Conservation (phyloP, 2,888 invertebrate species). For the Ennomos quercinarius region DNA sequence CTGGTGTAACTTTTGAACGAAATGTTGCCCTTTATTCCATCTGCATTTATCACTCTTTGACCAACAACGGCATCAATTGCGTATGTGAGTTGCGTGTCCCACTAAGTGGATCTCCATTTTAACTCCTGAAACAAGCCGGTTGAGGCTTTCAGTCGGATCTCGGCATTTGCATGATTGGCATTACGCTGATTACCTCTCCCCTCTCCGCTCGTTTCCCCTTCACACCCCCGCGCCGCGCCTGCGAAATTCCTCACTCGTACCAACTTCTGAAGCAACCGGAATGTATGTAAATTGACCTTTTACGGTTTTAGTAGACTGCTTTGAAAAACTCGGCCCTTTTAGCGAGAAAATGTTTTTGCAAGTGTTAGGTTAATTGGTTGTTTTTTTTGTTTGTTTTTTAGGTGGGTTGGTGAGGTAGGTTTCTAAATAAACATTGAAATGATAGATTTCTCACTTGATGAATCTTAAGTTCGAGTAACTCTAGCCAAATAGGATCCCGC, state of each 20-base stretch:
- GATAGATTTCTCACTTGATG: background rate
- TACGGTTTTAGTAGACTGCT: constrained; percentile 44
- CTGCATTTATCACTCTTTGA: constrained; percentile 53
- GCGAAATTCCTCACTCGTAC: constrained; percentile 48
- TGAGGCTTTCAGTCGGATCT: constrained; percentile 84
- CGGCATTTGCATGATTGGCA: constrained; percentile 85
- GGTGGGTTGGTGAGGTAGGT: background rate
- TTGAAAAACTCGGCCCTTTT: constrained; percentile 28
- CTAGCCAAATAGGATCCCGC: too few species aligned
- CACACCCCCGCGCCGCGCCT: constrained; percentile 40
- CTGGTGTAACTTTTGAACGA: too few species aligned
- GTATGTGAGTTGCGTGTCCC: constrained; percentile 82
- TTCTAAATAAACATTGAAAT: constrained; percentile 2
- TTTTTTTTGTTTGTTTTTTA: constrained; percentile 46
- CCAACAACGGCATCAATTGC: constrained; percentile 69
- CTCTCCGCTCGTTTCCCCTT: constrained; percentile 43
- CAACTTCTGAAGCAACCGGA: constrained; percentile 67
- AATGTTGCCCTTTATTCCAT: background rate
- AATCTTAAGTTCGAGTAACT: too few species aligned
- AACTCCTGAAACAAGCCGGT: constrained; percentile 85
- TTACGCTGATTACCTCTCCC: constrained; percentile 78
- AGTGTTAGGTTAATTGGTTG: constrained; percentile 34
- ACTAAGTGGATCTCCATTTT: constrained; percentile 85
- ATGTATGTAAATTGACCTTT: constrained; percentile 78
- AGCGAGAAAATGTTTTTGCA: constrained; percentile 21